Base-by-base conservation (phyloP, 37 sponge, comb jelly and placozoan genomes). In the Halisarca cf. caerulea region DNA sequence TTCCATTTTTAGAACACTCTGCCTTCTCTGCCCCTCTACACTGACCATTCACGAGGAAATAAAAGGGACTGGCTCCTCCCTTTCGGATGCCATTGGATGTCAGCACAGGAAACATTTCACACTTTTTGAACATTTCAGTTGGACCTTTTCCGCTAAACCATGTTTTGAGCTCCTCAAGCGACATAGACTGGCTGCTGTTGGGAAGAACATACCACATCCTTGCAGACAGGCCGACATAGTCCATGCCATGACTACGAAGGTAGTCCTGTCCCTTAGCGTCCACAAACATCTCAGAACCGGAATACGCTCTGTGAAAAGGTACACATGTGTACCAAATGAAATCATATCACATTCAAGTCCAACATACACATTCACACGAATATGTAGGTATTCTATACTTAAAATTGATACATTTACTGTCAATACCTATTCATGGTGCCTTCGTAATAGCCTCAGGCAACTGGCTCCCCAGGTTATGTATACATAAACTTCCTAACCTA, bases 121-220 rank as follows among this genome's bases (percentile, higher is more conserved):
- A 64, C 30, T 35, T 40, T 14, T 78, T 43, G 35, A 66, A 86
- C 2, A 0, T 15, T 25, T 79, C 62, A 9, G 30, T n/a, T 14
- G 86, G 79, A 0, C 35, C 23, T 25, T 25, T 43, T 8, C 55
- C 27, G 20, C 23, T 27, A 23, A 86, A 37, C 86, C 86, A 86
- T 32, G 73, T 0, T 55, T 79, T n/a, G 1, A 86, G 80, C 25
- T 60, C 79, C 2, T 59, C 36, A 2, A 59, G 23, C 17, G 85
- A 71, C 18, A 58, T 24, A 0, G 14, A 24, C 5, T 42, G 30
- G 30, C 28, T 24, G 11, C 9, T 27, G 17, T 53, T 3, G 17
- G 86, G 86, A 6, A 86, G 69, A 0, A 86, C 32, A 21, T 18
- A 0, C 30, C 32, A n/a, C 6, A 86, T 41, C 3, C 9, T 23